Conservation (phyloP, 1,140 invertebrate genomes). For the Megalopta genalis region DNA sequence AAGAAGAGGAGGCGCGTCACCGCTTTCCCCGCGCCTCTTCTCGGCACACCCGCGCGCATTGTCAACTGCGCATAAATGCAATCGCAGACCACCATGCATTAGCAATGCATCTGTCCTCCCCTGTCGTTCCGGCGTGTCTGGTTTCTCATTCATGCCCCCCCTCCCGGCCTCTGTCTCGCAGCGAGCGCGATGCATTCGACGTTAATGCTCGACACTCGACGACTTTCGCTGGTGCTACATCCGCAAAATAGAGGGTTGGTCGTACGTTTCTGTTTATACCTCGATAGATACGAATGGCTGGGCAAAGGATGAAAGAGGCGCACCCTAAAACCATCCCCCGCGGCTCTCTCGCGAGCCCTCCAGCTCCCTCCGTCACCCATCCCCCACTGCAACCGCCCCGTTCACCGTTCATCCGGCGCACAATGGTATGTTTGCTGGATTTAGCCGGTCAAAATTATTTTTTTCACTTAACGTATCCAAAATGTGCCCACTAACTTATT, state of each 20-base stretch:
- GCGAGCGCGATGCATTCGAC: slow-evolving; percentile 40
- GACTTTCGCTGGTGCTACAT: slow-evolving; percentile 22
- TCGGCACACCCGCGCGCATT: background rate
- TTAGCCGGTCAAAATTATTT: too few relatives aligned
- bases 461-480: too few relatives aligned
- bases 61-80: slow-evolving; percentile 33
- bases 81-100: slow-evolving; percentile 26
- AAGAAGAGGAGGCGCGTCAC: too few relatives aligned
- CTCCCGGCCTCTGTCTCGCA: background rate
- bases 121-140: background rate
- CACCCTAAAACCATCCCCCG: slow-evolving; percentile 9
- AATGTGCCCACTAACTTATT: too few relatives aligned
- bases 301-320: slow-evolving; percentile 56
- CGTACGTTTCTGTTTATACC: slow-evolving; percentile 57
- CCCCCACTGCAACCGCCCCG: background rate
- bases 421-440: too few relatives aligned
- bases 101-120: slow-evolving; percentile 27
- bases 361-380: too few relatives aligned
- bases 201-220: slow-evolving; percentile 54
- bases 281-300: slow-evolving; percentile 59
- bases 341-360: background rate
- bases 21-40: background rate
- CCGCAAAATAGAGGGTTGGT: slow-evolving; percentile 41
- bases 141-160: background rate
- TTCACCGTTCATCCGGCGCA: too few relatives aligned